phyloP scores from a whole-genome alignment of 2,113 vertebrate species.

The Heloderma charlesbogerti region DNA sequence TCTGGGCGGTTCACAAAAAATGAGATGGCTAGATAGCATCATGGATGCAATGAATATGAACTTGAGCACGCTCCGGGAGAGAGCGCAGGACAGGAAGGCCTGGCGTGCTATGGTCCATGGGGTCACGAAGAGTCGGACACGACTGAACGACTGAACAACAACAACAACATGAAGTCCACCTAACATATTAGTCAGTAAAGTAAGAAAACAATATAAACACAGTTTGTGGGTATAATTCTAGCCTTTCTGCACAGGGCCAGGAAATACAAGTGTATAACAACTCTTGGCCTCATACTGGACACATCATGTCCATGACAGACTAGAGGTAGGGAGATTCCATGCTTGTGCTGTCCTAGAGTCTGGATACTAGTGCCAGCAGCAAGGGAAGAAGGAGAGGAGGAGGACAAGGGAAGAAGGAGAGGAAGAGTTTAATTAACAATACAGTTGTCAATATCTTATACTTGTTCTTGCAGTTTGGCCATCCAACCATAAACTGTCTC shows the following conservation, averaged over 20 bases:
- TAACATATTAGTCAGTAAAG: neutral
- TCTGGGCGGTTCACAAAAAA: too few species aligned
- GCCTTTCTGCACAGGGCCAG: neutral
- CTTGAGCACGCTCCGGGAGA: too few species aligned
- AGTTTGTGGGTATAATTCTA: neutral
- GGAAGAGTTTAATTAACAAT: slow-evolving; percentile 38
- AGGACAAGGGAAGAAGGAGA: slow-evolving; percentile 37
- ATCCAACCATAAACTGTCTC: neutral
- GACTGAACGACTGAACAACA: too few species aligned
- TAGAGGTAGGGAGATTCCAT: neutral
- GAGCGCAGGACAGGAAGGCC: too few species aligned
- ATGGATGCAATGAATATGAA: too few species aligned
- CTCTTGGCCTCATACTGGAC: neutral
- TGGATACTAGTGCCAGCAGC: neutral
- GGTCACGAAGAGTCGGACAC: too few species aligned
- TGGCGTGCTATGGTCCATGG: too few species aligned
- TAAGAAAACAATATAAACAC: neutral
- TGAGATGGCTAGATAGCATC: too few species aligned
- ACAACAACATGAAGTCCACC: neutral
- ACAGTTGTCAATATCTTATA: slow-evolving; percentile 35
- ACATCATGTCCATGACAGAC: neutral
- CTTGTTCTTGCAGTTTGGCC: slow-evolving; percentile 24
- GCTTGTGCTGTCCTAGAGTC: neutral
- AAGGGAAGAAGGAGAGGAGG: neutral
- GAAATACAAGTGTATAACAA: neutral